Conservation (phyloP, 2,113 vertebrate genomes). For the Rhombomys opimus region DNA sequence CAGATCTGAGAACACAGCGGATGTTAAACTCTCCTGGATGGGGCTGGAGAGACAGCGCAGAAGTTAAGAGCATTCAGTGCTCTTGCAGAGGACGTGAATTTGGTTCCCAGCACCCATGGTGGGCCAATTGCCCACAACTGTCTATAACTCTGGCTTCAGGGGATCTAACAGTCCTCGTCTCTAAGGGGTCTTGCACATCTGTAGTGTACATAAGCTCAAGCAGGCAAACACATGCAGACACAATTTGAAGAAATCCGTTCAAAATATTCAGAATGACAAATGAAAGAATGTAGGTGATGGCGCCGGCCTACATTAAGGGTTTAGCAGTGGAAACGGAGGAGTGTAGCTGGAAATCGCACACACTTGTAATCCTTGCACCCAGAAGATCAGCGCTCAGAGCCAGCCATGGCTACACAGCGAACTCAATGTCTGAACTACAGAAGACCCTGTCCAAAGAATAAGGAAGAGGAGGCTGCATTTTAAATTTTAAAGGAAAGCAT, state of each 20-base stretch:
- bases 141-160: background rate
- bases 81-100: background rate
- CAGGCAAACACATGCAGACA: background rate
- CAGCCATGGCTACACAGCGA: background rate
- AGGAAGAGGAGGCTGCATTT: background rate
- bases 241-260: too few species aligned
- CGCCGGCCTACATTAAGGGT: background rate
- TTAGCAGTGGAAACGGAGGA: background rate
- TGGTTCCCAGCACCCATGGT: background rate
- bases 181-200: too few species aligned
- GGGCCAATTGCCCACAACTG: background rate
- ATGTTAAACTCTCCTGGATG: background rate
- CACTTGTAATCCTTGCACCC: background rate
- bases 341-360: background rate
- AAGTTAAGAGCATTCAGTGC: background rate
- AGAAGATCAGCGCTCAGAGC: background rate
- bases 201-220: background rate
- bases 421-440: background rate
- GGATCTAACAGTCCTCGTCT: background rate
- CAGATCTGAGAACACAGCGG: background rate
- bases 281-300: background rate
- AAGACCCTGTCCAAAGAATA: background rate
- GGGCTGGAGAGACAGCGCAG: background rate
- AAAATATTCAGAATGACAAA: slow-evolving; percentile 24
- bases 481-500: slow-evolving; percentile 38